phyloP scores from a whole-genome alignment of 2,888 invertebrate genomes.

The Odontocolon sp. region DNA sequence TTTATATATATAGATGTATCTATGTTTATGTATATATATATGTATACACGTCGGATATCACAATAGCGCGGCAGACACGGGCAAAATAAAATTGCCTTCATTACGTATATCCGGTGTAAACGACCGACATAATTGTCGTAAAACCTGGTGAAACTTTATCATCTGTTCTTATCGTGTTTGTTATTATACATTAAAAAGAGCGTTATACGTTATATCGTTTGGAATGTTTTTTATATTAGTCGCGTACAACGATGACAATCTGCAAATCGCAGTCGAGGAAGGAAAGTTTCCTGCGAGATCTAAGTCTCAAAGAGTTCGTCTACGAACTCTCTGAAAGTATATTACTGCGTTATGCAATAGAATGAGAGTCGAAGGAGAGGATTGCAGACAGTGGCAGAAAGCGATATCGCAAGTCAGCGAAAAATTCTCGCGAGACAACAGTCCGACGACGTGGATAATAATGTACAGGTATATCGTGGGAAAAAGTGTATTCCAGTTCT shows the following conservation, averaged over 20 bases:
- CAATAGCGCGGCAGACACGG: constrained; percentile 5
- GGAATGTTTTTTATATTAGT: not conserved
- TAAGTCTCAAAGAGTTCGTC: constrained; percentile 16
- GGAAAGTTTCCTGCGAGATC: constrained; percentile 54
- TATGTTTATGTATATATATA: too few relatives aligned
- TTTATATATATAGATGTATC: too few relatives aligned
- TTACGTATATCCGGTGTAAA: constrained; percentile 37
- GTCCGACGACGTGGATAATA: constrained; percentile 31
- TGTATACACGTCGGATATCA: too few relatives aligned
- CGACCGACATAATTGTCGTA: constrained; percentile 24
- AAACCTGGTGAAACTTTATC: too few relatives aligned
- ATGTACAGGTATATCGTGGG: constrained; percentile 51
- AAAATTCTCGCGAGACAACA: constrained; percentile 4
- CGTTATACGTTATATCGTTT: not conserved
- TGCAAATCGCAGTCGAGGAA: constrained; percentile 50
- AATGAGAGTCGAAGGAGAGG: not conserved
- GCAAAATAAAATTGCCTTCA: constrained; percentile 15
- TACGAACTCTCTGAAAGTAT: constrained; percentile 39
- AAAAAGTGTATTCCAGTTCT: constrained; percentile 51
- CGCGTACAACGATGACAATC: too few relatives aligned
- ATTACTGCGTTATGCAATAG: constrained; percentile 38
- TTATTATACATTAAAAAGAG: too few relatives aligned
- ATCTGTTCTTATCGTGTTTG: too few relatives aligned
- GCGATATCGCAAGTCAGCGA: constrained; percentile 42
- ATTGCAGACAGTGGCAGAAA: constrained; percentile 48